phyloP scores from a whole-genome alignment of 2,888 invertebrate species.

The Diaperis boleti region DNA sequence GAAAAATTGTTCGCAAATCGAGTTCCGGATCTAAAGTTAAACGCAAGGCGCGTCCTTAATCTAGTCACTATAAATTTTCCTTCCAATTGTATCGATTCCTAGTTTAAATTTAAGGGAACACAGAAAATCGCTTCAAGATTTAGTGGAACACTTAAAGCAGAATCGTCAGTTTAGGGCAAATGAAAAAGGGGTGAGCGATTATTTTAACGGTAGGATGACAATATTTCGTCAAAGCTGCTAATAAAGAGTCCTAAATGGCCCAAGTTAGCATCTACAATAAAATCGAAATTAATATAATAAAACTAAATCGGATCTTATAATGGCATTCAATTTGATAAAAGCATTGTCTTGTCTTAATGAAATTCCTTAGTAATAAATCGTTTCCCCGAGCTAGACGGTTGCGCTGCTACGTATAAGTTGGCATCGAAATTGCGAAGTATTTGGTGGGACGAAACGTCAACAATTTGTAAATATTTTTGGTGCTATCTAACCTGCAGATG shows the following conservation, averaged over 20 bases:
- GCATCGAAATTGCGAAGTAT: too few species aligned
- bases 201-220: background rate
- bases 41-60: conserved; percentile 26
- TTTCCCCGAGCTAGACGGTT: conserved; percentile 4
- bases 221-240: conserved; percentile 6
- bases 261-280: background rate
- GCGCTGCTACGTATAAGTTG: conserved; percentile 21
- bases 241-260: background rate
- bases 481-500: too few species aligned
- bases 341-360: conserved; percentile 25
- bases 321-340: conserved; percentile 24
- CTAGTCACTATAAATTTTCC: conserved; percentile 31
- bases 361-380: conserved; percentile 23
- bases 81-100: conserved; percentile 23
- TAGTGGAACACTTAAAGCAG: conserved; percentile 21
- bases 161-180: conserved; percentile 15
- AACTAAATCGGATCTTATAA: conserved; percentile 20
- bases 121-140: conserved; percentile 28
- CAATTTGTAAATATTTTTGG: too few species aligned
- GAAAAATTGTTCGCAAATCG: conserved; percentile 12
- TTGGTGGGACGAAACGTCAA: too few species aligned
- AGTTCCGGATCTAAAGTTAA: conserved; percentile 16
- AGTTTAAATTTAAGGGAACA: conserved; percentile 33
- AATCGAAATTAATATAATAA: conserved; percentile 23
- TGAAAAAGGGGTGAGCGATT: background rate